phyloP scores from a whole-genome alignment of 1,140 invertebrate species.

The Brachionus paranguensis region DNA sequence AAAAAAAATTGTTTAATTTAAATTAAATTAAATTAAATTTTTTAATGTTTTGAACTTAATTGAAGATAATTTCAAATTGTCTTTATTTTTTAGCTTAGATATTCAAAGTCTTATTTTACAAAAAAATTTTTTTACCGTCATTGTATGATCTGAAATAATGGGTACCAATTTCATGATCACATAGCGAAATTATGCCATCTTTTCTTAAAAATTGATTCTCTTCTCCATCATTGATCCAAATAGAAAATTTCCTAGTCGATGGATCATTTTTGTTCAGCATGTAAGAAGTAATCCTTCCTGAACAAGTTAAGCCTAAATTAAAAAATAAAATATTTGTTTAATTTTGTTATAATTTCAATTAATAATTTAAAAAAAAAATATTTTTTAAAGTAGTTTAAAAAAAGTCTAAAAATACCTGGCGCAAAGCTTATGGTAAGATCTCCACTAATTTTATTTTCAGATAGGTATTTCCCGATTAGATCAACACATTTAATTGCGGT shows the following conservation, averaged over 20 bases:
- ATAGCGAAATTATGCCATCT: slow-evolving; percentile 49
- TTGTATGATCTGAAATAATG: slow-evolving; percentile 44
- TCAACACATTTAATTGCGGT: neutral
- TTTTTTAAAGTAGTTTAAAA: too few relatives aligned
- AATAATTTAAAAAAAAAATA: neutral
- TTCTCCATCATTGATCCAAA: slow-evolving; percentile 34
- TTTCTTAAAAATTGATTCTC: slow-evolving; percentile 45
- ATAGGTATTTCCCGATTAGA: neutral
- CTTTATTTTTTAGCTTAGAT: too few relatives aligned
- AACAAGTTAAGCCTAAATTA: neutral
- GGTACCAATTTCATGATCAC: slow-evolving; percentile 54
- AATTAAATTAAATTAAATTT: too few relatives aligned
- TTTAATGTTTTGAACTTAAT: too few relatives aligned
- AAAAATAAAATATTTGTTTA: neutral
- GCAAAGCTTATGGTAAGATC: slow-evolving; percentile 24
- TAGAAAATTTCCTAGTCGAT: slow-evolving; percentile 18
- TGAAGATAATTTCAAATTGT: too few relatives aligned
- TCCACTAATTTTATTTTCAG: slow-evolving; percentile 23
- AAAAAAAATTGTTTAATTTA: too few relatives aligned
- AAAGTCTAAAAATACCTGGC: neutral
- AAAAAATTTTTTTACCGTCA: neutral
- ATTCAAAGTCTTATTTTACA: too few relatives aligned
- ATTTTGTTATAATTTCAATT: neutral
- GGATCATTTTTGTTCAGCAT: slow-evolving; percentile 23
- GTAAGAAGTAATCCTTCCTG: slow-evolving; percentile 23